phyloP scores from a whole-genome alignment of 2,888 invertebrate genomes.

The Oscheius sp. region DNA sequence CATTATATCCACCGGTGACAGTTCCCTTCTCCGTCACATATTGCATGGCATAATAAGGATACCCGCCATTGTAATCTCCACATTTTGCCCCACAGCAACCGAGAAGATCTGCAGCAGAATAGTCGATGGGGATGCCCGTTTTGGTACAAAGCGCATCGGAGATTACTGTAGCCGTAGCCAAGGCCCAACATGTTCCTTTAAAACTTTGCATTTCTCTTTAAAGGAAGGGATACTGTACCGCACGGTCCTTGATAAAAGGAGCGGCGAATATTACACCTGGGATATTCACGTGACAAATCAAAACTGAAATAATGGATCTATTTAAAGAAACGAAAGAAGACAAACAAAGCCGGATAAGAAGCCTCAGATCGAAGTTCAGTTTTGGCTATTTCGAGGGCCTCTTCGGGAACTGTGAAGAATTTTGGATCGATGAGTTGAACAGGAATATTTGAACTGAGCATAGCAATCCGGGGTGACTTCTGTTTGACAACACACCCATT shows the following conservation, averaged over 20 bases:
- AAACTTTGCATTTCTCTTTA: neutral
- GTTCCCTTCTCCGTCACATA: neutral
- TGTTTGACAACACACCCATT: too few relatives aligned
- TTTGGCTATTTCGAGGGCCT: neutral
- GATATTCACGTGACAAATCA: neutral
- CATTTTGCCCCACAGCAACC: neutral
- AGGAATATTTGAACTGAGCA: too few relatives aligned
- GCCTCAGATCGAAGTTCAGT: neutral
- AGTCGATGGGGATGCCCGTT: neutral
- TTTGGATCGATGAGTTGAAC: neutral
- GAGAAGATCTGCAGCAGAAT: neutral
- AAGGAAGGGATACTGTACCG: neutral
- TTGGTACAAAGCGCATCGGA: conserved; percentile 1
- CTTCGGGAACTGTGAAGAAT: neutral
- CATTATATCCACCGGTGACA: conserved; percentile 1
- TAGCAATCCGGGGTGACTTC: too few relatives aligned
- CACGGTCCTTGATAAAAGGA: conserved; percentile 5
- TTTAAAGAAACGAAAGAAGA: neutral
- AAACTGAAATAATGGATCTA: neutral
- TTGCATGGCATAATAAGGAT: neutral
- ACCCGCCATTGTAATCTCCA: conserved; percentile 3
- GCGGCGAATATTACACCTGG: neutral
- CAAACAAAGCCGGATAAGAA: neutral
- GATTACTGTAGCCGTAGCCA: neutral
- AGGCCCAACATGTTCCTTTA: neutral